Conservation (phyloP, 2,113 vertebrate genomes). For the Tauraco erythrolophus region DNA sequence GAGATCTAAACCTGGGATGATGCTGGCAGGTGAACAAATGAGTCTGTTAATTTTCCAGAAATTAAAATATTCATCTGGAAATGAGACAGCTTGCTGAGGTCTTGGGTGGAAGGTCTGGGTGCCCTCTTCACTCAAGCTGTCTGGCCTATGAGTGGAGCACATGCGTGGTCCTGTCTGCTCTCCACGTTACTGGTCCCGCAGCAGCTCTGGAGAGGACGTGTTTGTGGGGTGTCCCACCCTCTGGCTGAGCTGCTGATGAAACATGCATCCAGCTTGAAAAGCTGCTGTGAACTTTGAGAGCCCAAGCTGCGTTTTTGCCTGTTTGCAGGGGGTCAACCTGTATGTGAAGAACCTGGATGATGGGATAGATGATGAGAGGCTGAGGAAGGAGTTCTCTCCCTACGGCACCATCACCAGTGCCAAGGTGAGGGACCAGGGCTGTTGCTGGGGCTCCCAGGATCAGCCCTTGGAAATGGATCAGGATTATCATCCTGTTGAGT, state of each 20-base stretch:
- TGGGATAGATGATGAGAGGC: slow-evolving; percentile 87
- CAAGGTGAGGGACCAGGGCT: slow-evolving; percentile 80
- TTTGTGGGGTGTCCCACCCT: background rate
- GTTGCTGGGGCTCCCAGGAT: background rate
- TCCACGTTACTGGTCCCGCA: accelerated
- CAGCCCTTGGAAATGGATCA: background rate
- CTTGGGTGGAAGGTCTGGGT: background rate
- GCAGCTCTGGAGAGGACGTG: background rate
- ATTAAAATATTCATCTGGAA: background rate
- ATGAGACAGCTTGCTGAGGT: background rate
- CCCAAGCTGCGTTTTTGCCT: background rate
- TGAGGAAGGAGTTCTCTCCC: slow-evolving; percentile 93
- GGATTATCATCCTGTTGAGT: background rate
- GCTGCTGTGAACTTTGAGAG: background rate
- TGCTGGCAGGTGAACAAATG: background rate
- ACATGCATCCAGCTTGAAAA: background rate
- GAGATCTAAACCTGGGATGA: background rate
- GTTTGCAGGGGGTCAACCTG: slow-evolving; percentile 90
- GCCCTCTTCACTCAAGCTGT: accelerated
- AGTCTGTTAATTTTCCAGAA: background rate
- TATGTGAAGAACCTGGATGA: slow-evolving; percentile 98
- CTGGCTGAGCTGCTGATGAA: background rate
- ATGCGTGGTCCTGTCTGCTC: accelerated
- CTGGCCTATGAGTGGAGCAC: accelerated
- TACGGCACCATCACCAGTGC: slow-evolving; percentile 96